These are phyloP conservation scores for Vulpes ferrilata DNA, from an alignment of 2,113 vertebrate species.

Conservation along the genomic window DNA sequence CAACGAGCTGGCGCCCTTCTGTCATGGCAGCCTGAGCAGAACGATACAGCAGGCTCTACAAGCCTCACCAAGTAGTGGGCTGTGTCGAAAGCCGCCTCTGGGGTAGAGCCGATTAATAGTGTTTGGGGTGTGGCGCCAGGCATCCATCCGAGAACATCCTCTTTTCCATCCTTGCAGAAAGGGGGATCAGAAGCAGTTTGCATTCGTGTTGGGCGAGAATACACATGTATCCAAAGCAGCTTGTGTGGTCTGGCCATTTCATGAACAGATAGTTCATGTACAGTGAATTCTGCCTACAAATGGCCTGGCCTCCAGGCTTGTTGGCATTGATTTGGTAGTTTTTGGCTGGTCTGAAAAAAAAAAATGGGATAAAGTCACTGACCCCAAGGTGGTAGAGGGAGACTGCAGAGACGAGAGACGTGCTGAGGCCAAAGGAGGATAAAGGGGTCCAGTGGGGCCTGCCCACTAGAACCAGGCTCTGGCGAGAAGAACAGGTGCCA, in stretches of 20 bases:
- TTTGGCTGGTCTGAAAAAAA: background rate
- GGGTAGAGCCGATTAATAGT: background rate
- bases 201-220: background rate
- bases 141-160: rapidly evolving
- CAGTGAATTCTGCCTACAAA: background rate
- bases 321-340: background rate
- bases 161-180: background rate
- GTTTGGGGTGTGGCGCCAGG: background rate
- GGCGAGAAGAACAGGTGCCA: no score
- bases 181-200: background rate
- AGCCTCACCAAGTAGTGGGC: background rate
- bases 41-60: no score
- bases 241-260: background rate
- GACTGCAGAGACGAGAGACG: rapidly evolving
- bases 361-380: background rate
- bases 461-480: rapidly evolving
- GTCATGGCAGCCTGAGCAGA: background rate
- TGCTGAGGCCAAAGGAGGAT: background rate
- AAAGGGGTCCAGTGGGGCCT: background rate
- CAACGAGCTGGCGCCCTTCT: background rate
- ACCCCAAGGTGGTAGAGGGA: background rate
- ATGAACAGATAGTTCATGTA: background rate
- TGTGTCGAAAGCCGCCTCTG: rapidly evolving
- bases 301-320: background rate
- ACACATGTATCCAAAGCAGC: background rate